Percentiles rank a stretch among this genome's conserved stretches.
phyloP scores from a whole-genome alignment of 2,113 vertebrate genomes.

The Pogona vitticeps region DNA sequence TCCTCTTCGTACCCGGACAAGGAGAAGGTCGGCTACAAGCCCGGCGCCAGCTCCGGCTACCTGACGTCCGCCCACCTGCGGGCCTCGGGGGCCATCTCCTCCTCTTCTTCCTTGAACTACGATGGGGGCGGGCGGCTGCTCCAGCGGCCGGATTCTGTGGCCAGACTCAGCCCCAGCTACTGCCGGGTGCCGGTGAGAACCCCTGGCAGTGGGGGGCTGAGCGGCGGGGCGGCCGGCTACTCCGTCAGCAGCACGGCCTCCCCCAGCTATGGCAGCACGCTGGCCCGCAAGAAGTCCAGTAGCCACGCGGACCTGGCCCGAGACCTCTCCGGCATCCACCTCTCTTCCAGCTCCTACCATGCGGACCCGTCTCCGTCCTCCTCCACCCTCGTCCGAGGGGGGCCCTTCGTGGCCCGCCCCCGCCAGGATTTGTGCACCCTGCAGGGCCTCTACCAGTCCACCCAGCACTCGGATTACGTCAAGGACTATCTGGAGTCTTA shows the following conservation, averaged over 20 bases:
- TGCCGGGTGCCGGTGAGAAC: constrained; percentile 74
- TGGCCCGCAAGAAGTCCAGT: constrained; percentile 85
- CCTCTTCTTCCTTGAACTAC: constrained; percentile 78
- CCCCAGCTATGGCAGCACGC: constrained; percentile 70
- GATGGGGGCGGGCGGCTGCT: constrained; percentile 77
- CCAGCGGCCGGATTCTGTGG: constrained; percentile 78
- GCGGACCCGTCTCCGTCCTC: constrained; percentile 5
- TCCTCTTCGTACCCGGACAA: constrained; percentile 80
- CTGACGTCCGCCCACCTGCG: constrained; percentile 75
- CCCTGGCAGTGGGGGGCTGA: constrained; percentile 78
- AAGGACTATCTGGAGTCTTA: constrained; percentile 69
- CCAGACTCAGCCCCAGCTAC: constrained; percentile 76
- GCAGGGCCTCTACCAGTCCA: constrained; percentile 72
- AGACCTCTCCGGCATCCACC: constrained; percentile 84
- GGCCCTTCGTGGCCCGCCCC: constrained; percentile 48
- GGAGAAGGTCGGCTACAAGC: constrained; percentile 82
- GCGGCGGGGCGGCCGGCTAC: constrained; percentile 63
- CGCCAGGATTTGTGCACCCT: constrained; percentile 66
- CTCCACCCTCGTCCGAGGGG: neutral
- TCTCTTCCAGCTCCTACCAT: constrained; percentile 75
- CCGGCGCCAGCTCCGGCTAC: constrained; percentile 78
- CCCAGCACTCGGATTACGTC: constrained; percentile 64
- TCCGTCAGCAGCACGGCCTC: constrained; percentile 69
- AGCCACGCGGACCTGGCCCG: constrained; percentile 91
- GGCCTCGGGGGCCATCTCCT: constrained; percentile 72